phyloP scores from a whole-genome alignment of 1,140 invertebrate species.

The Phenacoccus solenopsis region DNA sequence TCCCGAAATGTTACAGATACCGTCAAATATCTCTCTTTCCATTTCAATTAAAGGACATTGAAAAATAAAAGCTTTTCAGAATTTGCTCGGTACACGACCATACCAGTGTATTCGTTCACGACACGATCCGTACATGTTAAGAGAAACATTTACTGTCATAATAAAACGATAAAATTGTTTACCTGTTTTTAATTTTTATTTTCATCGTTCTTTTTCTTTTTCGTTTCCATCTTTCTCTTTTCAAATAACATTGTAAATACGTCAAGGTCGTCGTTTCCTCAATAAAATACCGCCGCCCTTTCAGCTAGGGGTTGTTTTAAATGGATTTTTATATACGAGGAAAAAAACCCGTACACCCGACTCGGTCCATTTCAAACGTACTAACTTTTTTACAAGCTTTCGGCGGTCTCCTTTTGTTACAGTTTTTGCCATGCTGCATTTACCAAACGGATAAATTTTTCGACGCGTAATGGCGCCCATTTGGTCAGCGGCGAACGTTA shows the following conservation, averaged over 20 bases:
- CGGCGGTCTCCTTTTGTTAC: background rate
- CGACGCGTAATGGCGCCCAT: background rate
- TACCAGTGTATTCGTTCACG: too few relatives aligned
- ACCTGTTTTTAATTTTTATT: background rate
- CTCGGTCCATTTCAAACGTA: too few relatives aligned
- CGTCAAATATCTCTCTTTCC: too few relatives aligned
- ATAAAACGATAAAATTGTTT: constrained; percentile 16
- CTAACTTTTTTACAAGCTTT: too few relatives aligned
- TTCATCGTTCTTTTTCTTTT: background rate
- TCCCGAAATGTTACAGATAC: too few relatives aligned
- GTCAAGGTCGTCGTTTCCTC: constrained; percentile 10
- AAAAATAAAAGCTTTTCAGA: too few relatives aligned
- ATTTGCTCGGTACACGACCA: too few relatives aligned
- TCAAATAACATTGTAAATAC: constrained; percentile 1
- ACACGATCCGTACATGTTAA: background rate
- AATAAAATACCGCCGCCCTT: background rate
- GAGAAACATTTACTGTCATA: background rate
- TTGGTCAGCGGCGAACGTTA: background rate
- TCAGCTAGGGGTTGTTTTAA: background rate
- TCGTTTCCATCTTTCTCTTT: background rate
- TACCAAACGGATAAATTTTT: background rate
- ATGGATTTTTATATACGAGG: too few relatives aligned
- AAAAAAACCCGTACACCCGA: too few relatives aligned
- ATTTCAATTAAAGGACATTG: too few relatives aligned
- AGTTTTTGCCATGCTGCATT: background rate